A percentile compares a stretch with the other conserved stretches of the same genome.
phyloP scores from a whole-genome alignment of 1,140 invertebrate genomes.

The Drosophila sulfurigaster region DNA sequence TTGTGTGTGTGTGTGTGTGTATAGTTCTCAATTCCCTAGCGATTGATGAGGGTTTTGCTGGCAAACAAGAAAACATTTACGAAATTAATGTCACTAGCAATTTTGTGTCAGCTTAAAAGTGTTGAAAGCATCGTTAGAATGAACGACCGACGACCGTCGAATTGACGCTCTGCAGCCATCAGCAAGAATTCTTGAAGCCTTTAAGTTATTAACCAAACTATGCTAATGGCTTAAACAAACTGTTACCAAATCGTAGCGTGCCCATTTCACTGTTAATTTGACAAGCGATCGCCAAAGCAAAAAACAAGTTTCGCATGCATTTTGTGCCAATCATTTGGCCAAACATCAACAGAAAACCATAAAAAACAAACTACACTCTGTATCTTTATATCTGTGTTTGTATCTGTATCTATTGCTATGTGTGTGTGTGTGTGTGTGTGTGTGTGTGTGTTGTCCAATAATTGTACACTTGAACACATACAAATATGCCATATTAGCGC shows the following conservation, averaged over 20 bases:
- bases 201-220: slow-evolving; percentile 30
- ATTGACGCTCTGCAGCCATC: slow-evolving; percentile 8
- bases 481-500: slow-evolving; percentile 38
- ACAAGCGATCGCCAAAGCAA: slow-evolving; percentile 30
- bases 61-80: slow-evolving; percentile 50
- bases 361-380: not conserved
- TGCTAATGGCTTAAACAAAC: slow-evolving; percentile 38
- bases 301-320: slow-evolving; percentile 39
- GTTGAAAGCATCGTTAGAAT: slow-evolving; percentile 18
- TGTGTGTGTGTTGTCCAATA: slow-evolving; percentile 19
- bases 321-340: slow-evolving; percentile 46
- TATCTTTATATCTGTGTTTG: not conserved
- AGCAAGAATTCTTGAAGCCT: not conserved
- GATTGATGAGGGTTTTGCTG: slow-evolving; percentile 63
- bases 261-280: slow-evolving; percentile 55
- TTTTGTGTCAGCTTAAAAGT: slow-evolving; percentile 52
- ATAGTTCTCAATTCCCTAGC: slow-evolving; percentile 61
- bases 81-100: slow-evolving; percentile 71
- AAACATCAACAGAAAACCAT: slow-evolving; percentile 45
- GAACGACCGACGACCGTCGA: not conserved
- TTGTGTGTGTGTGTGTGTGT: slow-evolving; percentile 20
- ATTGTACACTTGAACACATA: slow-evolving; percentile 25
- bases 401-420: not conserved
- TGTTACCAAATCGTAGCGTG: slow-evolving; percentile 33
- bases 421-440: not conserved